These are phyloP conservation scores for Dipodomys stephensi DNA, from an alignment of 2,113 vertebrate species.

Conservation along the genomic window DNA sequence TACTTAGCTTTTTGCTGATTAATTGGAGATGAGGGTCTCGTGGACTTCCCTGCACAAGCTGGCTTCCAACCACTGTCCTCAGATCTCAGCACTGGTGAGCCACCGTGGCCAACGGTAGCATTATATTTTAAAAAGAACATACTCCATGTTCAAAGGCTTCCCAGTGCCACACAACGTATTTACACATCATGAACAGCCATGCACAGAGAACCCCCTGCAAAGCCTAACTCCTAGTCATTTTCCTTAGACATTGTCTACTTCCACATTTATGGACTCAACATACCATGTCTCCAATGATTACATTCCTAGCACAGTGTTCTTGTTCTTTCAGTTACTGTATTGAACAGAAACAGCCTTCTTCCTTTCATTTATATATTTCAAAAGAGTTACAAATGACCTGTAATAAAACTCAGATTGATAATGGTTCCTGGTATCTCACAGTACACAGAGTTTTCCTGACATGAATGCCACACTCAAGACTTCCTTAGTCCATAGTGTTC, in stretches of 20 bases:
- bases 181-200: accelerated
- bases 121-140: too few species aligned
- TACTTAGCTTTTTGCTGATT: too few species aligned
- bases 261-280: accelerated
- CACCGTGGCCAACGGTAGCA: too few species aligned
- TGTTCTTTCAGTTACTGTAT: background rate
- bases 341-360: background rate
- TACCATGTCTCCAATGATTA: accelerated
- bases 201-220: accelerated
- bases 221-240: accelerated
- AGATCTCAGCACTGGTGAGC: too few species aligned
- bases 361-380: background rate
- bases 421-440: background rate
- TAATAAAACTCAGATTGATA: background rate
- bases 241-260: background rate
- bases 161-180: background rate
- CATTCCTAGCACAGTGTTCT: background rate
- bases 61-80: too few species aligned
- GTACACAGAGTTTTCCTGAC: background rate
- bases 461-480: accelerated
- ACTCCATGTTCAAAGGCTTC: accelerated
- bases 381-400: background rate
- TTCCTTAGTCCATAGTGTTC: too few species aligned
- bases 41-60: too few species aligned
- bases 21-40: too few species aligned